Evolutionary conservation across 1,140 invertebrate genomes (phyloP), one percentile per base, ranked within the genome.

Genomic region (Scaptodrosophila lebanonensis): DNA sequence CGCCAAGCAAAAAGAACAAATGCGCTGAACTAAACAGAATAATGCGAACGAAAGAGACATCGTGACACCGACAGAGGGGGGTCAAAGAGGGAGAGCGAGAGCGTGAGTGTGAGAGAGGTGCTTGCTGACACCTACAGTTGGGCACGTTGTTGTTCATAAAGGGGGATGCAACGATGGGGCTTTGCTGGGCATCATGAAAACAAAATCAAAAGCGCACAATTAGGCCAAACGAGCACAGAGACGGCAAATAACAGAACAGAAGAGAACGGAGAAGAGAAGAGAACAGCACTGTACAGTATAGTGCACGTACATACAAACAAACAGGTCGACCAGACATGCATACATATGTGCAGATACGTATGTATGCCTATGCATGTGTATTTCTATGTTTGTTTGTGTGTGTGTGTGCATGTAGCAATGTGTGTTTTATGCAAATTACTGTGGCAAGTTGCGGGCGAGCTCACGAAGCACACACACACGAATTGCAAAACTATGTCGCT

Each of bases 131-230:
- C 22, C 22, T 25, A 25, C n/a, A 43, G 25, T 39, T 38, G 22
- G 33, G 17, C 13, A 6, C 18, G 36, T 20, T 43, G 40, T 35
- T 33, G 36, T 38, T n/a, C n/a, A n/a, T n/a, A n/a, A n/a, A n/a
- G n/a, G n/a, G n/a, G n/a, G n/a, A n/a, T n/a, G n/a, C n/a, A n/a
- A n/a, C n/a, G n/a, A 11, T 3, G 32, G 5, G 32, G 8, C 9
- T 33, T 9, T 33, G 32, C 42, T 40, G 25, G 60, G 59, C 48
- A 49, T 50, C 66, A 69, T 62, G 69, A 79, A 77, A 82, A 82
- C 69, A 70, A 82, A 79, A 75, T 79, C 65, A 75, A 70, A 82
- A 82, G 75, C 75, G 52, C 66, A 66, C 65, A 79, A 79, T 79
- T 79, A 79, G 75, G 75, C 75, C 75, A 79, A 75, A 65, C 66